Evolutionary conservation across 1,140 invertebrate species (phyloP), one percentile per base, ranked within the genome.

Genomic region (Polypedilum vanderplanki): DNA sequence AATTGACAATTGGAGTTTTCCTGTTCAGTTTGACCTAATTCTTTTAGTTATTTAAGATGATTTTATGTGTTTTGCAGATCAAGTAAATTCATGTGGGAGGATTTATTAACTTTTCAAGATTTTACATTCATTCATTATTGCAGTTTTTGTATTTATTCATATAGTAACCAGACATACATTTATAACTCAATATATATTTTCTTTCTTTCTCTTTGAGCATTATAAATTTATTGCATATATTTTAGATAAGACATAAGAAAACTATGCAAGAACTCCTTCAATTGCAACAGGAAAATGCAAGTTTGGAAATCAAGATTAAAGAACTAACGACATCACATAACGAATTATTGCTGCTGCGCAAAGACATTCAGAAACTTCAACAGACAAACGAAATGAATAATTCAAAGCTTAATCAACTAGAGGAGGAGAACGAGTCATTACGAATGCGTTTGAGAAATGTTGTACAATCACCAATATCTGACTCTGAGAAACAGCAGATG

Each of bases 401-500:
- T 70, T 74, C 76, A 18, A 75, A 82, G 79, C 77, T 77, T 75
- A 79, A 80, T 75, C 80, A 82, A 75, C 83, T 91, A 67, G 85
- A 86, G 76, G 90, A 91, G 81, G 91, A 93, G 85, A 92, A 93
- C 83, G 88, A 88, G 75, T 85, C 87, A 76, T 83, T 93, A 78
- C 86, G 90, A 74, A 89, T 88, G 79, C 85, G 90, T 77, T 86
- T 93, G 77, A 86, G 90, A 76, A 90, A 92, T 81, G 89, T 93
- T 73, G 89, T 89, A 64, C 89, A 91, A 82, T 92, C 90, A 76
- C 90, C 90, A 76, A 83, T 93, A 70, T 92, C 90, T n/a, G 91
- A 93, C 83, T 90, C 89, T 77, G 90, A 93, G 82, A 93, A 93
- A 81, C 88, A 91, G 77, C 89, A 91, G 80, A 84, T 92, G 77